A percentile compares a stretch with the other conserved stretches of the same genome.
These are phyloP conservation scores for Scaptodrosophila lebanonensis DNA, from an alignment of 1,140 invertebrate species.

Conservation along the genomic window DNA sequence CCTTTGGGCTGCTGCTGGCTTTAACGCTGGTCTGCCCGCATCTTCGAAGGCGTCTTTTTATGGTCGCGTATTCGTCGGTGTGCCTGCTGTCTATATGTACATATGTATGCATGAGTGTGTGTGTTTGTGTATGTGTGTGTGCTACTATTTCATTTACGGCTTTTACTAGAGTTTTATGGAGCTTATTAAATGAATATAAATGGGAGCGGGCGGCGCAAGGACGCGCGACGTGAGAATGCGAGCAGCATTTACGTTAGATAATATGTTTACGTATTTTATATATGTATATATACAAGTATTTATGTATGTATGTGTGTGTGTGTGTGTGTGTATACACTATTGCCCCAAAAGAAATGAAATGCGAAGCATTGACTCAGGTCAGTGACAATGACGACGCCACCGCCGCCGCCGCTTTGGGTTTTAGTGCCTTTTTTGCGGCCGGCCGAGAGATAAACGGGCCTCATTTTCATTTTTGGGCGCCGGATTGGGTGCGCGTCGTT, in stretches of 20 bases:
- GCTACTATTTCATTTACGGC: slow-evolving; percentile 68
- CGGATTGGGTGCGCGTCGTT: slow-evolving; percentile 33
- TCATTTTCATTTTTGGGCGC: slow-evolving; percentile 37
- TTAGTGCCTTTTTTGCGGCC: slow-evolving; percentile 13
- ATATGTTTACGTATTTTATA: slow-evolving; percentile 6
- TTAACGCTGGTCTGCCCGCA: too few species aligned
- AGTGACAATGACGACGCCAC: too few species aligned
- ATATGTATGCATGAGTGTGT: slow-evolving; percentile 15
- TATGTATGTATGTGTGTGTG: slow-evolving; percentile 32
- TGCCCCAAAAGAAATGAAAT: background rate
- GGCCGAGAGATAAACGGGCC: too few species aligned
- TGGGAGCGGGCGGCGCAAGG: slow-evolving; percentile 37
- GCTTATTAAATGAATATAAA: slow-evolving; percentile 70
- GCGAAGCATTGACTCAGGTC: slow-evolving; percentile 50
- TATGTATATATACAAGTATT: slow-evolving; percentile 23
- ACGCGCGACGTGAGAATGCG: too few species aligned
- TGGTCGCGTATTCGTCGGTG: slow-evolving; percentile 33
- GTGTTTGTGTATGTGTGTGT: slow-evolving; percentile 22
- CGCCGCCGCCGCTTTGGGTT: too few species aligned
- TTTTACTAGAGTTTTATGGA: slow-evolving; percentile 72
- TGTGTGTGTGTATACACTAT: too few species aligned
- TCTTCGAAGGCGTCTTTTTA: slow-evolving; percentile 58
- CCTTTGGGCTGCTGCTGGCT: too few species aligned
- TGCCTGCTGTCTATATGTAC: slow-evolving; percentile 27
- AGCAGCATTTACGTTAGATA: slow-evolving; percentile 29